These are phyloP conservation scores for Notospermus geniculatus DNA, from an alignment of 1,140 invertebrate species.

Conservation along the genomic window DNA sequence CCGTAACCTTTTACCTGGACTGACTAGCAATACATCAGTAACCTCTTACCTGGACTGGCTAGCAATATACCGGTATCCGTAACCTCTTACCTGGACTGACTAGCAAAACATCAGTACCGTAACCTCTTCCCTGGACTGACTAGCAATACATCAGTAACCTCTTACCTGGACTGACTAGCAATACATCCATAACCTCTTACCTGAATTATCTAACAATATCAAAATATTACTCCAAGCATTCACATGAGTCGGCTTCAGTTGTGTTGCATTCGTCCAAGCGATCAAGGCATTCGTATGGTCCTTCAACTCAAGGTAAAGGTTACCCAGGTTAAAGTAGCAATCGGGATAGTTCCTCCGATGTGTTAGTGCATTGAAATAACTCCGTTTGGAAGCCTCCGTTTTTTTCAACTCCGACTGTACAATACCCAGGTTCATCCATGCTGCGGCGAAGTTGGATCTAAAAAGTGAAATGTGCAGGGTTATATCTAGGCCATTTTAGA, in stretches of 20 bases:
- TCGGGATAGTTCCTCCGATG: slow-evolving; percentile 82
- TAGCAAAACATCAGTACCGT: too few relatives aligned
- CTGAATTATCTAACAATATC: slow-evolving; percentile 80
- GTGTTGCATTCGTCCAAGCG: slow-evolving; percentile 79
- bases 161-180: too few relatives aligned
- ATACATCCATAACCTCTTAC: slow-evolving; percentile 60
- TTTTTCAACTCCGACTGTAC: slow-evolving; percentile 75
- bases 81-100: too few relatives aligned
- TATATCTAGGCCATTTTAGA: too few relatives aligned
- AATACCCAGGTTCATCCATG: slow-evolving; percentile 98
- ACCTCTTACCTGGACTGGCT: too few relatives aligned
- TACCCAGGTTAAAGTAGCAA: slow-evolving; percentile 91
- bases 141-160: too few relatives aligned
- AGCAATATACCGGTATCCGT: too few relatives aligned
- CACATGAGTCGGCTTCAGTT: slow-evolving; percentile 71
- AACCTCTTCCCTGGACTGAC: too few relatives aligned
- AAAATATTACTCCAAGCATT: slow-evolving; percentile 91
- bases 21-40: too few relatives aligned
- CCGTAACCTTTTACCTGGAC: too few relatives aligned
- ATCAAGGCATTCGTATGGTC: slow-evolving; percentile 62
- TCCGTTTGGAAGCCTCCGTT: slow-evolving; percentile 70
- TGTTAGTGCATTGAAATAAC: slow-evolving; percentile 76
- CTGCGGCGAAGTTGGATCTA: slow-evolving; percentile 86
- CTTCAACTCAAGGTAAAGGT: slow-evolving; percentile 72
- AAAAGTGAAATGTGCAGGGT: slow-evolving; percentile 10